These are phyloP conservation scores for Lophura nycthemera DNA, from an alignment of 2,113 vertebrate species.

Conservation along the genomic window DNA sequence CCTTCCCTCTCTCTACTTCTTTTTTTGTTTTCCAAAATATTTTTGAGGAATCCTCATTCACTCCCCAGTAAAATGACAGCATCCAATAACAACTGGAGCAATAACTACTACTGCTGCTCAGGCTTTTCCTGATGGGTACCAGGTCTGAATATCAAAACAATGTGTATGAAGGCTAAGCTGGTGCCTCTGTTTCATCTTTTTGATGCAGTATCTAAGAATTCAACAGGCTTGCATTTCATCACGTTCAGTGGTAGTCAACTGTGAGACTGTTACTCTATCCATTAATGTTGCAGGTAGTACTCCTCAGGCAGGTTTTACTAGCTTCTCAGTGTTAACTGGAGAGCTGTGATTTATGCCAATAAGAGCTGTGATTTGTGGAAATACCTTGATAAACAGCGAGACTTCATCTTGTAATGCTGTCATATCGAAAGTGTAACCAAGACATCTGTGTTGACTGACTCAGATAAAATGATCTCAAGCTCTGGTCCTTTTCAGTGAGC, in stretches of 20 bases:
- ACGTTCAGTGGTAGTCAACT: neutral
- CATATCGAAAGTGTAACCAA: neutral
- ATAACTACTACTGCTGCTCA: neutral
- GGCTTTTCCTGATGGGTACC: neutral
- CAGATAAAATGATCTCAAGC: neutral
- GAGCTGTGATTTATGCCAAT: neutral
- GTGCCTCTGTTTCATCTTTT: neutral
- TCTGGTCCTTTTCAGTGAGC: neutral
- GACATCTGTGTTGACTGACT: neutral
- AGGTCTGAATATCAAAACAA: neutral
- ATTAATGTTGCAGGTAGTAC: neutral
- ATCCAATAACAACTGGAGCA: neutral
- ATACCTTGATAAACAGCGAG: neutral
- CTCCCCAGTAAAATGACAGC: neutral
- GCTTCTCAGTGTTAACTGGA: neutral
- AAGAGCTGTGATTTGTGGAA: neutral
- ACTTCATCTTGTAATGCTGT: constrained; percentile 13
- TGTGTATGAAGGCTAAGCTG: neutral
- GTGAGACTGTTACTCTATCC: neutral
- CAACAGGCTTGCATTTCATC: neutral
- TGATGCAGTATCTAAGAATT: neutral
- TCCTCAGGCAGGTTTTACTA: neutral
- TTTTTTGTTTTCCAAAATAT: neutral
- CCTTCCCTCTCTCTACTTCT: neutral
- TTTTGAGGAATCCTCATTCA: too few species aligned